Base-by-base conservation (phyloP, 1,140 invertebrate species). In the Brachionus plicatilis region DNA sequence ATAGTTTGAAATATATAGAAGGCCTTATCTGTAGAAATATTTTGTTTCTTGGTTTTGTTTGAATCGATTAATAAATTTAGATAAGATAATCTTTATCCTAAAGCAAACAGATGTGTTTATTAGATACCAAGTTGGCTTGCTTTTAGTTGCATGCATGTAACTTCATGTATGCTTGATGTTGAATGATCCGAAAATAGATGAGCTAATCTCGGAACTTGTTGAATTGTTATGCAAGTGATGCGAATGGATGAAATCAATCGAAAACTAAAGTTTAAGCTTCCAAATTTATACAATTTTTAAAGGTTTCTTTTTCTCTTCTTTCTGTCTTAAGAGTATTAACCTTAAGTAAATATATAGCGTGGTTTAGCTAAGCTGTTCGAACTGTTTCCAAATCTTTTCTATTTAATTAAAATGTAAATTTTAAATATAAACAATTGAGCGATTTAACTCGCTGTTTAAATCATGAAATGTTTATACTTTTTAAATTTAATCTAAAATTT, bases 51-150 rank as follows among this genome's bases (percentile, higher is more conserved):
- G 53, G 17, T 60, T 60, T 60, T 9, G 5, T 60, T 60, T 20
- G 66, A 68, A 68, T 68, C 66, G 66, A 68, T 68, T 68, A 72
- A 43, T 41, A 41, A 72, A 72, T 60, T 41, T 43, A 72, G 68
- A 72, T 72, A 72, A 72, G 68, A 72, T 72, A 72, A 72, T 72
- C 68, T 68, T 41, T 68, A 68, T 68, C 66, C 66, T 68, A n/a
- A 60, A 68, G 66, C 68, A 20, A 72, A 72, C 68, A 72, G 68
- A 72, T 72, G 68, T 72, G 68, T 72, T 72, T 72, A 72, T 72
- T 20, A 72, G 68, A 72, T 72, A 72, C 68, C 17, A 68, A 68
- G 66, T 68, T 68, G 33, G 27, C 66, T 68, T 68, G 29, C 11
- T 33, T 33, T 33, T 41, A 68, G 66, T 68, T 24, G 53, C 53